phyloP scores from a whole-genome alignment of 1,140 invertebrate species.

The Microplitis mediator region DNA sequence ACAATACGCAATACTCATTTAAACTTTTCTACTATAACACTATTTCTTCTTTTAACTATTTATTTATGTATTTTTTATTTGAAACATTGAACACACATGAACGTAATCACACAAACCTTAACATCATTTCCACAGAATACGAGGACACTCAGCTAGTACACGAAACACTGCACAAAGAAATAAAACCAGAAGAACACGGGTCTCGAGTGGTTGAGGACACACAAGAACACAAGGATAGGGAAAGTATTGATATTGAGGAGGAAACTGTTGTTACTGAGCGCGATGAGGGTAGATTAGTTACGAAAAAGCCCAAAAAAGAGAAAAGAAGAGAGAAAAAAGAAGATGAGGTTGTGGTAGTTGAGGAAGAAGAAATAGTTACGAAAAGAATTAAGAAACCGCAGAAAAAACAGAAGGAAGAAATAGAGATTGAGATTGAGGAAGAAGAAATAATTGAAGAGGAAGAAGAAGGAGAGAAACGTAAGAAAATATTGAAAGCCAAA shows the following conservation, averaged over 20 bases:
- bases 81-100: constrained; percentile 22
- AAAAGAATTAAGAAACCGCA: constrained; percentile 44
- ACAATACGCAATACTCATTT: neutral
- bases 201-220: constrained; percentile 47
- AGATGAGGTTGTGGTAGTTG: constrained; percentile 29
- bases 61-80: neutral
- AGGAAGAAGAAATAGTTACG: constrained; percentile 30
- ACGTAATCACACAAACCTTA: constrained; percentile 52
- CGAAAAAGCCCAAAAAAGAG: constrained; percentile 37
- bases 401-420: constrained; percentile 41
- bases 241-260: constrained; percentile 49
- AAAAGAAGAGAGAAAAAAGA: constrained; percentile 10
- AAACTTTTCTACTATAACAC: neutral
- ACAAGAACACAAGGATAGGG: constrained; percentile 50
- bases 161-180: constrained; percentile 59
- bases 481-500: constrained; percentile 39
- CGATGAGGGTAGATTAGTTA: constrained; percentile 48
- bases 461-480: constrained; percentile 31
- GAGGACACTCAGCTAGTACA: constrained; percentile 62
- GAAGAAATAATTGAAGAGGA: constrained; percentile 37
- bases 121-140: constrained; percentile 65
- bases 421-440: constrained; percentile 33
- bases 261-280: constrained; percentile 54
- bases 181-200: constrained; percentile 48
- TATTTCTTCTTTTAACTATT: neutral